phyloP scores from a whole-genome alignment of 2,797 vertebrate genomes.

The Anabas testudineus region DNA sequence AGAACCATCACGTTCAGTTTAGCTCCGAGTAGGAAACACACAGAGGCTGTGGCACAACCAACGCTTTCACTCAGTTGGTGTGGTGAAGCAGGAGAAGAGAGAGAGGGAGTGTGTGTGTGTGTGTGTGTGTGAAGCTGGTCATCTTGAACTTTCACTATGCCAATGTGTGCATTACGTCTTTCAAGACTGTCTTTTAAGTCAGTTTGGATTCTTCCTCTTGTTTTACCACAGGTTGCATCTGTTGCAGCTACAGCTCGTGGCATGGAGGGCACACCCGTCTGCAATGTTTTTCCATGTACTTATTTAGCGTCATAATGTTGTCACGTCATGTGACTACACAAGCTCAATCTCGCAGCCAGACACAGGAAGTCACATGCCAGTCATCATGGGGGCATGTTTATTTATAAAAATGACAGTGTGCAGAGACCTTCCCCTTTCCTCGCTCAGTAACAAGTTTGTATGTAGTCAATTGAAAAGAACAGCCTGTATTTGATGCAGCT shows the following conservation, averaged over 20 bases:
- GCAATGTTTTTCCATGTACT: constrained; percentile 53
- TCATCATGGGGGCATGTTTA: constrained; percentile 76
- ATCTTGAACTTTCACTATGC: not conserved
- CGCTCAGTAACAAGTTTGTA: constrained; percentile 33
- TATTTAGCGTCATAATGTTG: constrained; percentile 56
- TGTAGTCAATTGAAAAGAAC: constrained; percentile 42
- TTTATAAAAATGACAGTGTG: constrained; percentile 75
- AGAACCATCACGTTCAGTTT: no score
- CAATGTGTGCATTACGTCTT: constrained; percentile 20
- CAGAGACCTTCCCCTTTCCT: constrained; percentile 49
- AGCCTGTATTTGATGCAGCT: not conserved
- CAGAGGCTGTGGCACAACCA: not conserved
- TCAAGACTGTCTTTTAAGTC: constrained; percentile 8
- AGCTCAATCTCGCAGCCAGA: constrained; percentile 70
- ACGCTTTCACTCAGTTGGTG: not conserved
- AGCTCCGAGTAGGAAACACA: no score
- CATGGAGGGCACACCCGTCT: not conserved
- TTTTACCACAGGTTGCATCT: constrained; percentile 2
- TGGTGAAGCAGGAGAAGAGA: not conserved
- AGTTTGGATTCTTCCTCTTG: constrained; percentile 14
- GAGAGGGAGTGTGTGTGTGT: no score
- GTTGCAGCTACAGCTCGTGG: constrained; percentile 9
- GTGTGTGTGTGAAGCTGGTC: not conserved
- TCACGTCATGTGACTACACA: constrained; percentile 77
- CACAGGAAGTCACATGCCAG: constrained; percentile 83